Base-by-base conservation (phyloP, 2,797 vertebrate species). In the Sebastes iracundus region DNA sequence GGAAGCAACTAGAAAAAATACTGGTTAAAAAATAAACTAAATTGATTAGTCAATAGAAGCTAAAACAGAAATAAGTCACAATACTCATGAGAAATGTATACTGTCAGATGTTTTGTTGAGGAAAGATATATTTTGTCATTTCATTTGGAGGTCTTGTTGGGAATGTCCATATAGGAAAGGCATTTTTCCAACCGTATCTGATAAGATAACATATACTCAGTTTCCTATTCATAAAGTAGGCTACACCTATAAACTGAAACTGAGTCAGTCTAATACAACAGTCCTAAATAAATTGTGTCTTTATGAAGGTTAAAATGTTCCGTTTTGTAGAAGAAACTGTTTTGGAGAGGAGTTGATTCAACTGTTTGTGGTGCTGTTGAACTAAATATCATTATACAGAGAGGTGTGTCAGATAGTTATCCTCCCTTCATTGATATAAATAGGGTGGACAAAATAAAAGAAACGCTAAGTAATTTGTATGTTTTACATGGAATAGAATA, bases 381-480 rank as follows among this genome's bases (percentile, higher is more conserved):
- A 56, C 5, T 42, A 42, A 0, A 42, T 3, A 42, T 42, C 14
- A 0, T 42, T 42, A 42, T 16, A 42, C 2, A 42, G 38, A 42
- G 38, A 42, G 13, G 38, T 42, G 7, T 1, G n/a, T 22, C 52
- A 53, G 20, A n/a, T 52, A 53, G n/a, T 53, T n/a, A n/a, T 53
- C 0, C n/a, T 53, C 52, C 52, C n/a, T 5, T 53, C 20, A 53
- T 53, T 53, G 52, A 53, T 53, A 20, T 52, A 52, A 52, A 52
- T 20, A 0, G 18, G 18, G 46, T 22, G 52, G 52, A 53, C 52
- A 53, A 53, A 22, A 53, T 53, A 53, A 22, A 53, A 53, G 52
- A 53, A 53, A 49, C 18, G 0, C 46, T 0, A 13, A 12, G 33
- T 35, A 0, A 20, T 49, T 0, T 0, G 2, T 52, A 20, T 52